These are phyloP conservation scores for Lagria hirta DNA, from an alignment of 2,888 invertebrate species.

Conservation along the genomic window DNA sequence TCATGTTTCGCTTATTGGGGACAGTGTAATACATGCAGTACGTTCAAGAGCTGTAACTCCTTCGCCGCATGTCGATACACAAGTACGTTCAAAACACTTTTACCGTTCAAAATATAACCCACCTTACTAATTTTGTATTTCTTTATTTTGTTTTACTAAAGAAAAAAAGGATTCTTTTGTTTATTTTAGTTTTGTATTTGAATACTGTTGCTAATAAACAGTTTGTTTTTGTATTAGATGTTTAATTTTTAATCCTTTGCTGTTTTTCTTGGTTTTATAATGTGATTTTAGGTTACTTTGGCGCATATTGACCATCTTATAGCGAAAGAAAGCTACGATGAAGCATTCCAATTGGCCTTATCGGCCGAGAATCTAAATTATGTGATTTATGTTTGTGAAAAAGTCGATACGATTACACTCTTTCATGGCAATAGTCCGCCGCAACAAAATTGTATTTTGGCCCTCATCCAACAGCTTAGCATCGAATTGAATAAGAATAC, in stretches of 20 bases:
- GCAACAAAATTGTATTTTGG: conserved; percentile 86
- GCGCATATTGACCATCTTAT: conserved; percentile 71
- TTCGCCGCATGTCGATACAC: conserved; percentile 63
- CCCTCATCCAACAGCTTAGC: conserved; percentile 91
- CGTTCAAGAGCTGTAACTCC: conserved; percentile 76
- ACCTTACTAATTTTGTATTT: conserved; percentile 8
- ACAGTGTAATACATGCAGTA: conserved; percentile 62
- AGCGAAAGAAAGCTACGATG: conserved; percentile 73
- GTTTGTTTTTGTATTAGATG: conserved; percentile 12
- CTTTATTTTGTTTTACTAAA: conserved; percentile 9
- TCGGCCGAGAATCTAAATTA: conserved; percentile 83
- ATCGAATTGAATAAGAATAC: conserved; percentile 85
- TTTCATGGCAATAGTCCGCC: conserved; percentile 69
- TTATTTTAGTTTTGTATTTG: conserved; percentile 10
- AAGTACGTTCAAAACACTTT: conserved; percentile 44
- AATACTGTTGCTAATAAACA: conserved; percentile 17
- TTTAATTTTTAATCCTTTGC: conserved; percentile 2
- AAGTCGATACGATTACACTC: conserved; percentile 81
- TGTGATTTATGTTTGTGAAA: conserved; percentile 84
- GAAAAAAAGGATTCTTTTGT: conserved; percentile 3
- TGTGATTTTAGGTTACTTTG: conserved; percentile 58
- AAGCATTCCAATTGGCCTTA: conserved; percentile 89
- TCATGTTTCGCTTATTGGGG: conserved; percentile 63
- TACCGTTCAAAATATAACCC: conserved; percentile 14
- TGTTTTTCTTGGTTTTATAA: conserved; percentile 1